phyloP scores from a whole-genome alignment of 2,113 vertebrate species.

The Craseonycteris thonglongyai region DNA sequence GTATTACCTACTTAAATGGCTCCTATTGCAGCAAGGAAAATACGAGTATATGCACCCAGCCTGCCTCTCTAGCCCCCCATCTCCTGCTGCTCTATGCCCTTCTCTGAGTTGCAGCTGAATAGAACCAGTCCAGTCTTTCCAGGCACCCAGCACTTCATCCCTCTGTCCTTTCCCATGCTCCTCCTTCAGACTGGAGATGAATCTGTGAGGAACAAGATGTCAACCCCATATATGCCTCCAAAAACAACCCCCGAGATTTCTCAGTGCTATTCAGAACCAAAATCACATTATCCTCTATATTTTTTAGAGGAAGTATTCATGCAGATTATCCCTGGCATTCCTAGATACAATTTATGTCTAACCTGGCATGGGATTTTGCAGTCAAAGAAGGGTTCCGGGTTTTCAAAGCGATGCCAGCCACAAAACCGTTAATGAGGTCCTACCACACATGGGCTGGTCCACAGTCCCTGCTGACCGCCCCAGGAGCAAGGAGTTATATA shows the following conservation, averaged over 20 bases:
- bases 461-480: accelerated
- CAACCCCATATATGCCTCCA: too few relatives aligned
- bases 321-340: neutral
- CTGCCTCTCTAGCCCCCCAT: neutral
- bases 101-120: neutral
- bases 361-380: conserved; percentile 87
- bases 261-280: neutral
- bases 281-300: neutral
- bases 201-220: neutral
- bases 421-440: neutral
- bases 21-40: neutral
- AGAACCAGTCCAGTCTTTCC: neutral
- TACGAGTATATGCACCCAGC: neutral
- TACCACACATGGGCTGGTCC: conserved; percentile 25
- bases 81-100: neutral
- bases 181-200: neutral
- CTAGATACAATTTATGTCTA: neutral
- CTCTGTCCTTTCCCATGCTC: neutral
- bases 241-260: neutral
- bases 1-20: neutral
- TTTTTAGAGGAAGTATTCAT: neutral
- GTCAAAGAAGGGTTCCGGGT: conserved; percentile 87
- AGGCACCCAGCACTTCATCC: neutral
- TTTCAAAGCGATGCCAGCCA: conserved; percentile 76
- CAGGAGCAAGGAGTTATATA: neutral